Evolutionary conservation across 2,113 vertebrate genomes (phyloP).

Genomic region (Pygoscelis antarcticus): DNA sequence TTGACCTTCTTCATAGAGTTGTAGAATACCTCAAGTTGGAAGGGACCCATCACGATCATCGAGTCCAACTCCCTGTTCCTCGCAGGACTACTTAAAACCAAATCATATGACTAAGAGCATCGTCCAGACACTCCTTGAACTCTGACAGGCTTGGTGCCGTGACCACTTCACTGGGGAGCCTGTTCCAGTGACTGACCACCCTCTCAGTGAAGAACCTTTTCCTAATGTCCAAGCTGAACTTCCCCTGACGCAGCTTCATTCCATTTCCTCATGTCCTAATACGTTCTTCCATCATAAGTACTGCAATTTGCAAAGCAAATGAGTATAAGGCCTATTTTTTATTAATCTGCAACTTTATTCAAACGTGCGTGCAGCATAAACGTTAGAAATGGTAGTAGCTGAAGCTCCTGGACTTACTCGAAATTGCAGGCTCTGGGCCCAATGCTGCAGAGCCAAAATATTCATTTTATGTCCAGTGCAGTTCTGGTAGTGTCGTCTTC

Average conservation of each 20-base stretch:
- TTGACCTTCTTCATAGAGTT: not conserved
- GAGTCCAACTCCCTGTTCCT: not conserved
- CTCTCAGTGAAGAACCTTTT: not conserved
- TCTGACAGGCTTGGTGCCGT: not conserved
- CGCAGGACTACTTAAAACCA: not conserved
- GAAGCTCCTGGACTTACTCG: slow-evolving; percentile 74
- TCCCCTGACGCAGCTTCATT: not conserved
- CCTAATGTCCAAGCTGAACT: not conserved
- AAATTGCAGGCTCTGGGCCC: slow-evolving; percentile 72
- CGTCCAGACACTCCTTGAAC: not conserved
- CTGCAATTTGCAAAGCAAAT: not conserved
- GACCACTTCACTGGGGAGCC: not conserved
- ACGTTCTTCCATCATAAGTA: not conserved
- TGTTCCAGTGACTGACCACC: not conserved
- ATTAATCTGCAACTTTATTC: not conserved
- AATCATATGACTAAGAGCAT: not conserved
- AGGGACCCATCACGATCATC: not conserved
- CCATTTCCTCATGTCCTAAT: not conserved
- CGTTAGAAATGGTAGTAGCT: not conserved
- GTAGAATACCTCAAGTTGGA: not conserved
- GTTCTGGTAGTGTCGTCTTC: slow-evolving; percentile 43
- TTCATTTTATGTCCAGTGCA: slow-evolving; percentile 40
- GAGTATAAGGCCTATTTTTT: not conserved
- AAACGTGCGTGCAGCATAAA: rapidly evolving
- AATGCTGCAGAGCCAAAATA: slow-evolving; percentile 71